A percentile compares a stretch with the other conserved stretches of the same genome.
Evolutionary conservation across 37 sponge, comb jelly and placozoan genomes (phyloP).

Genomic region (Ephydatia muelleri): DNA sequence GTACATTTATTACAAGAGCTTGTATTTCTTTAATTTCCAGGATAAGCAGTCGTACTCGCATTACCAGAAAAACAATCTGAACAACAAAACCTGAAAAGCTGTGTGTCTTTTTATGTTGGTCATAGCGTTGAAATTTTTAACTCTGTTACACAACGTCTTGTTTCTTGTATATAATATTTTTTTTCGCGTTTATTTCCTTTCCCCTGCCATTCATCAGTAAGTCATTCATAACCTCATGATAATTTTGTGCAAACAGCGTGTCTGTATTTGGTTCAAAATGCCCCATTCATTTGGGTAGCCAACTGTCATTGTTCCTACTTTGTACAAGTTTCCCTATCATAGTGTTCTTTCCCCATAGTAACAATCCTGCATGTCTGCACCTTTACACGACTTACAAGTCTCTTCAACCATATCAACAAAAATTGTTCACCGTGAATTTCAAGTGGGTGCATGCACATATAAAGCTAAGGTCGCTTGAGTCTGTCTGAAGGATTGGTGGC

Average conservation of each 20-base stretch:
- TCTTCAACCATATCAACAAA: no score
- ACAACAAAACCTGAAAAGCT: background rate
- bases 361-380: no score
- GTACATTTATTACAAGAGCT: background rate
- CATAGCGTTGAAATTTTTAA: background rate
- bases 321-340: no score
- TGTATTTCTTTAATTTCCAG: background rate
- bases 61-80: slow-evolving; percentile 45
- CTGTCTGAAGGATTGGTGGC: slow-evolving; percentile 87
- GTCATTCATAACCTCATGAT: background rate
- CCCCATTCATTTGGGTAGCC: no score
- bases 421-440: no score
- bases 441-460: no score
- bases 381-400: no score
- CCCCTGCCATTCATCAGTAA: background rate
- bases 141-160: background rate
- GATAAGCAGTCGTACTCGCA: slow-evolving; percentile 30
- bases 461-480: slow-evolving; percentile 49
- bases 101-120: background rate
- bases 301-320: no score
- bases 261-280: no score
- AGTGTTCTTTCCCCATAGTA: no score
- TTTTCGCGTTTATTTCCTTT: background rate
- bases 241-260: background rate
- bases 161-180: background rate